Conservation (phyloP, 2,888 invertebrate genomes). For the Amphiduros pacificus region DNA sequence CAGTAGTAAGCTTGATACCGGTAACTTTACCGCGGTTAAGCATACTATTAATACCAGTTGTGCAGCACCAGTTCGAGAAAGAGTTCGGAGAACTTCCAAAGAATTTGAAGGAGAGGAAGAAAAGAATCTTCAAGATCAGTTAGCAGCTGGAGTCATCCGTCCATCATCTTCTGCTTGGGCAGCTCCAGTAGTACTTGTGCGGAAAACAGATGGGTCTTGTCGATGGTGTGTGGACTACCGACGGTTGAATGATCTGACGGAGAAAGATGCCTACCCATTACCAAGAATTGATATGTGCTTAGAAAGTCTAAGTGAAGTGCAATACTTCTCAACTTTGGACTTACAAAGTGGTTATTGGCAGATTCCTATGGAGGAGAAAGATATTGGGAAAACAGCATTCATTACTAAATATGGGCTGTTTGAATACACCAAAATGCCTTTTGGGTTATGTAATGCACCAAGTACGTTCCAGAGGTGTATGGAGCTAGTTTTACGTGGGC, state of each 20-base stretch:
- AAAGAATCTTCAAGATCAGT: background rate
- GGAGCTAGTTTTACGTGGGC: background rate
- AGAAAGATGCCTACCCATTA: background rate
- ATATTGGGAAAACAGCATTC: background rate
- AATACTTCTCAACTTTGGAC: background rate
- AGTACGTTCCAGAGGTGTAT: background rate
- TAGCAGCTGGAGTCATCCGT: background rate
- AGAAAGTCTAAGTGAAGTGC: background rate
- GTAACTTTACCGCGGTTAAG: background rate
- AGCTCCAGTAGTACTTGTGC: background rate
- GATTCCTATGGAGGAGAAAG: background rate
- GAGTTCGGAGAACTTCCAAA: background rate
- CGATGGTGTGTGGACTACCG: background rate
- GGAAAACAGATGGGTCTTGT: background rate
- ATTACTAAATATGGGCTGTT: background rate
- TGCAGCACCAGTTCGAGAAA: background rate
- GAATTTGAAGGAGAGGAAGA: background rate
- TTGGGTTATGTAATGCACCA: constrained; percentile 12
- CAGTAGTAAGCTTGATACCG: background rate
- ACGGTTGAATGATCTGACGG: background rate
- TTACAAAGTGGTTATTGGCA: constrained; percentile 3
- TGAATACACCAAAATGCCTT: background rate
- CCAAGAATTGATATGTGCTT: background rate
- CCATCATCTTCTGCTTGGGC: background rate
- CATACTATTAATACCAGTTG: background rate